Evolutionary conservation across 2,797 vertebrate species (phyloP).

Genomic region (Echeneis naucrates): DNA sequence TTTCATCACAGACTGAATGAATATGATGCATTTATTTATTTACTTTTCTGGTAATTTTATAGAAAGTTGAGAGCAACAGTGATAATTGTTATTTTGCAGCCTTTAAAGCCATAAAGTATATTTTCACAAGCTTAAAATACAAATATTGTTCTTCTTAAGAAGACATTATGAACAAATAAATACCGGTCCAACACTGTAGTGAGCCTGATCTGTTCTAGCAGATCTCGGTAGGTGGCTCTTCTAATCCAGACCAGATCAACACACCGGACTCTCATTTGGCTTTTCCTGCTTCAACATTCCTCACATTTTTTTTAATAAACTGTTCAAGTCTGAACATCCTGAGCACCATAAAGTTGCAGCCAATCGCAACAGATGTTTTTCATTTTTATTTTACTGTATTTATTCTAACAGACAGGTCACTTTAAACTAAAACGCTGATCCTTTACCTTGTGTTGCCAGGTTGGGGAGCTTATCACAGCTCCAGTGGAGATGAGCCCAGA

Average conservation of each 20-base stretch:
- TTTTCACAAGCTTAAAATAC: background rate
- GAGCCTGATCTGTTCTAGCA: background rate
- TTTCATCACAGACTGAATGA: background rate
- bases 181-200: background rate
- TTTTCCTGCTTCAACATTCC: constrained; percentile 55
- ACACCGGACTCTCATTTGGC: constrained; percentile 21
- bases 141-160: background rate
- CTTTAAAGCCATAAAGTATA: background rate
- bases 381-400: too few relatives aligned
- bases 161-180: background rate
- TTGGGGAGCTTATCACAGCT: constrained; percentile 61
- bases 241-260: background rate
- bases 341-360: background rate
- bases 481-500: constrained; percentile 50
- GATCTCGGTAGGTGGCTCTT: background rate
- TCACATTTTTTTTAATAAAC: constrained; percentile 37
- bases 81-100: background rate
- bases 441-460: constrained; percentile 58
- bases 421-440: too few relatives aligned
- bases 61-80: too few relatives aligned
- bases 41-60: background rate
- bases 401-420: background rate
- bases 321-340: too few relatives aligned
- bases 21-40: too few relatives aligned
- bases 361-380: background rate